These are phyloP conservation scores for Rhimphoctona megacephalus DNA, from an alignment of 2,888 invertebrate species.

Conservation along the genomic window DNA sequence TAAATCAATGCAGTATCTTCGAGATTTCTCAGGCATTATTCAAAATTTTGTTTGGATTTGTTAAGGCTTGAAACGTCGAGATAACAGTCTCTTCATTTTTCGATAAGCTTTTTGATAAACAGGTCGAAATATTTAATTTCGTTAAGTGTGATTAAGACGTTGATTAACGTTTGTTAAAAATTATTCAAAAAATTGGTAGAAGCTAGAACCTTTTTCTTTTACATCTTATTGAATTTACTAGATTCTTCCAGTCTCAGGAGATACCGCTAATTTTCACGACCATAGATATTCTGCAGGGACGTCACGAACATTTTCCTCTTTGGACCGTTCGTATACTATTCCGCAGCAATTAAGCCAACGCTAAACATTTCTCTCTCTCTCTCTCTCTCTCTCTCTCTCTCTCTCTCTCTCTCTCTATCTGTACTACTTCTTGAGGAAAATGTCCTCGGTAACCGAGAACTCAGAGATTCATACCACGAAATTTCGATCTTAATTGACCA, in stretches of 20 bases:
- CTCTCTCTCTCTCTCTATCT: neutral
- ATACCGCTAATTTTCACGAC: constrained; percentile 24
- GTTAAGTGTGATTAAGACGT: neutral
- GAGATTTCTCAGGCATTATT: no score
- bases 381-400: no score
- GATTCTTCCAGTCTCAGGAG: neutral
- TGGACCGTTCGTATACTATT: constrained; percentile 14
- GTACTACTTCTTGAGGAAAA: neutral
- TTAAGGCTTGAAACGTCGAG: no score
- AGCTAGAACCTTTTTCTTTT: neutral
- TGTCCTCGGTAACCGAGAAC: constrained; percentile 20
- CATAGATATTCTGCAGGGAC: constrained; percentile 32
- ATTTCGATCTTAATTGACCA: constrained; percentile 34
- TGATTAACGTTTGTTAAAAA: neutral
- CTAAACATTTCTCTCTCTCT: constrained; percentile 14
- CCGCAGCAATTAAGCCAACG: constrained; percentile 39
- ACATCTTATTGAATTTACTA: neutral
- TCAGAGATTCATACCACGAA: constrained; percentile 26
- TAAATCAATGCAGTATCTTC: no score
- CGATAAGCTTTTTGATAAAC: neutral
- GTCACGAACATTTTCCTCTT: constrained; percentile 10
- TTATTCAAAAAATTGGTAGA: neutral
- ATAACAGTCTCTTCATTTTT: no score
- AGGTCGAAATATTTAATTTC: no score
- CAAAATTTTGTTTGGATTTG: no score